These are phyloP conservation scores for Thecophora atra DNA, from an alignment of 2,888 invertebrate genomes.

Conservation along the genomic window DNA sequence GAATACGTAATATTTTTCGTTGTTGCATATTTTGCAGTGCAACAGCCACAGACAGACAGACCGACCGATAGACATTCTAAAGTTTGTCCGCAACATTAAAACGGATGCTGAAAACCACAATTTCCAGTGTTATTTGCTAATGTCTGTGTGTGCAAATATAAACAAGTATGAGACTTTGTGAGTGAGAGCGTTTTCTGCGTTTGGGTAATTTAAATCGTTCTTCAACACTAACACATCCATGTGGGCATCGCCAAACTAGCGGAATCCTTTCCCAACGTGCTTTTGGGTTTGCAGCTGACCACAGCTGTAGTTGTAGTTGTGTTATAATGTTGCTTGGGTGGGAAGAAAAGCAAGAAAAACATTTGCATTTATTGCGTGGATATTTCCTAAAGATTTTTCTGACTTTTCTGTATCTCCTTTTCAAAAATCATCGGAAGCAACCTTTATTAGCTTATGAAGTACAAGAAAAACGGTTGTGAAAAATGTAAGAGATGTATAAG, in stretches of 20 bases:
- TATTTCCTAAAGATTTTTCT: not conserved
- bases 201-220: conserved; percentile 37
- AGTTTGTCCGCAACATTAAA: not conserved
- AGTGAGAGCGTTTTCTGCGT: conserved; percentile 4
- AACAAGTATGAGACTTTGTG: no score
- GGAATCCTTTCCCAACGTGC: not conserved
- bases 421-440: not conserved
- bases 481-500: no score
- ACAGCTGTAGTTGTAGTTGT: not conserved
- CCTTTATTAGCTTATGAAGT: not conserved
- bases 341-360: conserved; percentile 2
- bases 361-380: not conserved
- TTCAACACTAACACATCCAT: conserved; percentile 22
- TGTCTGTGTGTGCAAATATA: not conserved
- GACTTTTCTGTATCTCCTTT: not conserved
- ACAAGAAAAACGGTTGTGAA: not conserved
- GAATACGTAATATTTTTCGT: conserved; percentile 8
- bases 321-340: conserved; percentile 2
- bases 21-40: conserved; percentile 18
- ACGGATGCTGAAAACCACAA: not conserved
- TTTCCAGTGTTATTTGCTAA: not conserved
- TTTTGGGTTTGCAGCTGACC: no score
- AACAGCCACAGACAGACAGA: not conserved
- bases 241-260: conserved; percentile 10
- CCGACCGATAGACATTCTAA: not conserved